phyloP scores from a whole-genome alignment of 2,797 vertebrate species.

The Anisognathus igniventris region DNA sequence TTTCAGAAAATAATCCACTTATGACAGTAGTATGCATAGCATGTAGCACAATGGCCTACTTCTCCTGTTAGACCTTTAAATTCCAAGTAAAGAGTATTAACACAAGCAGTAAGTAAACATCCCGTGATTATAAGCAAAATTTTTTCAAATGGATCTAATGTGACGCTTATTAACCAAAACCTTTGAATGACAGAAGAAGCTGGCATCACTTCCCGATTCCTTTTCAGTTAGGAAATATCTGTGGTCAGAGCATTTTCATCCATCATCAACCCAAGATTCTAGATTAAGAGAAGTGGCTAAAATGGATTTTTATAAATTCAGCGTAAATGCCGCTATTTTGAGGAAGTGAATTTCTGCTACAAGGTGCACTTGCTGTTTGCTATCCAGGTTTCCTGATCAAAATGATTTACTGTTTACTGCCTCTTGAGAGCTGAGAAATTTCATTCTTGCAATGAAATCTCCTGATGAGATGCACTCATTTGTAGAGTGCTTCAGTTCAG shows the following conservation, averaged over 20 bases:
- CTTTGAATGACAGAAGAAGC: slow-evolving; percentile 17
- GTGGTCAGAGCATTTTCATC: slow-evolving; percentile 33
- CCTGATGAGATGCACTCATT: neutral
- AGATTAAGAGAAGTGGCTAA: slow-evolving; percentile 51
- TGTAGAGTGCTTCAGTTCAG: slow-evolving; percentile 7
- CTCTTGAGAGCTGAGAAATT: neutral
- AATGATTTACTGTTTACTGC: neutral
- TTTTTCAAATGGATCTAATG: neutral
- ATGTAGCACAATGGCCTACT: neutral
- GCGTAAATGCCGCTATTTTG: slow-evolving; percentile 16
- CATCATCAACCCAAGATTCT: neutral
- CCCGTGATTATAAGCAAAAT: neutral
- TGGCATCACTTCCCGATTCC: slow-evolving; percentile 32
- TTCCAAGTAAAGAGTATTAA: neutral
- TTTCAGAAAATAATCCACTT: neutral
- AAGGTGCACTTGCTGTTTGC: neutral
- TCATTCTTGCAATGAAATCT: neutral
- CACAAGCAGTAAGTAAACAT: neutral
- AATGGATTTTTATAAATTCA: slow-evolving; percentile 48
- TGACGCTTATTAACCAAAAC: slow-evolving; percentile 21
- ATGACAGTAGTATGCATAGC: neutral
- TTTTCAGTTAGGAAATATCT: slow-evolving; percentile 29
- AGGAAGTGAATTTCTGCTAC: slow-evolving; percentile 46
- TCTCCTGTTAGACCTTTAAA: neutral
- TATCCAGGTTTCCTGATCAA: slow-evolving; percentile 24